Conservation (phyloP, 92 coral and sea anemone genomes). For the Porites evermanni region DNA sequence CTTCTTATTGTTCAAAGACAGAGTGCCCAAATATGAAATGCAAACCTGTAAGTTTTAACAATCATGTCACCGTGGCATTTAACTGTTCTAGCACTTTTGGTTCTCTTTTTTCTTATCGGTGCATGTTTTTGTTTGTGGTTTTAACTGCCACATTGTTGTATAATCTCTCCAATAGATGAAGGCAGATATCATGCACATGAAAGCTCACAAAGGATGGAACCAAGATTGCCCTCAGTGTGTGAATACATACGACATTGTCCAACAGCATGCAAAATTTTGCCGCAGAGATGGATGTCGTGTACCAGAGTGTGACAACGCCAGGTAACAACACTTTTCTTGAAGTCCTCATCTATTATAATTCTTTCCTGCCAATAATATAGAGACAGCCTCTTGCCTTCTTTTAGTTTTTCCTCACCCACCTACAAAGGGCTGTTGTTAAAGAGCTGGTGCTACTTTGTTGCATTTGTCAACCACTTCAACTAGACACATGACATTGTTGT, state of each 20-base stretch:
- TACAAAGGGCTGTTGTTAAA: too few relatives aligned
- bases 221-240: constrained; percentile 17
- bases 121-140: background rate
- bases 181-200: constrained; percentile 26
- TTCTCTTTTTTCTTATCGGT: background rate
- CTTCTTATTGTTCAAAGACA: constrained; percentile 49
- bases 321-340: constrained; percentile 10
- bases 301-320: constrained; percentile 34
- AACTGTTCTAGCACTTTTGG: background rate
- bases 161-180: constrained; percentile 3
- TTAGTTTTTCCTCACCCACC: too few relatives aligned
- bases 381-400: too few relatives aligned
- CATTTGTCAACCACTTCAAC: too few relatives aligned
- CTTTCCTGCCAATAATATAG: too few relatives aligned
- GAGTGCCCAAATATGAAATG: constrained; percentile 51
- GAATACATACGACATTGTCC: constrained; percentile 1
- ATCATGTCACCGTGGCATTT: background rate
- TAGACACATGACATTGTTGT: too few relatives aligned
- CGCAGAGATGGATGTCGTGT: constrained; percentile 23
- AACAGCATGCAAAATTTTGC: constrained; percentile 39
- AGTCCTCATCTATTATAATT: too few relatives aligned
- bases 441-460: too few relatives aligned
- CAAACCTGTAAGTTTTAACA: constrained; percentile 38
- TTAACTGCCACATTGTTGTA: background rate
- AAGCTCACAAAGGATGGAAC: constrained; percentile 19